These are phyloP conservation scores for Eupeodes luniger DNA, from an alignment of 2,888 invertebrate genomes.

Conservation along the genomic window DNA sequence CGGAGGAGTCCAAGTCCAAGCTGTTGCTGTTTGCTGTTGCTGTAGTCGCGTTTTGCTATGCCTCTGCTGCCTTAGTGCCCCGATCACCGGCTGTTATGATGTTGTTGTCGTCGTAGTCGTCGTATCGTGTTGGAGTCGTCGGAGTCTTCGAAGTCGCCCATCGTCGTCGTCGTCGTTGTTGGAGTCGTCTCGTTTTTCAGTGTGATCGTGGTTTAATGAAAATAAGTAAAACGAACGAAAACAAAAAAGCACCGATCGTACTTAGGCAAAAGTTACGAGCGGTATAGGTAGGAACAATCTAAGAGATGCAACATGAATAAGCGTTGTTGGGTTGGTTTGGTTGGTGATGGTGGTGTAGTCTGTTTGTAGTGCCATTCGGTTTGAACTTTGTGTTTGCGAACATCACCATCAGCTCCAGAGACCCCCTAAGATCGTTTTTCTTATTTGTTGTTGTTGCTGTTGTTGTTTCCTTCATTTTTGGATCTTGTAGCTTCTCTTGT, in stretches of 20 bases:
- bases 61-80: constrained; percentile 75
- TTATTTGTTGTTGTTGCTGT: neutral
- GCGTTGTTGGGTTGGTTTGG: constrained; percentile 52
- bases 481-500: constrained; percentile 22
- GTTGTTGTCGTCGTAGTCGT: constrained; percentile 57
- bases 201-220: constrained; percentile 72
- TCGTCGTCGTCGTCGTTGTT: neutral
- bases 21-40: constrained; percentile 4
- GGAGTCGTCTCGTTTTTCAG: constrained; percentile 66
- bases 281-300: constrained; percentile 33
- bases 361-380: constrained; percentile 55
- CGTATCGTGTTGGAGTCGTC: constrained; percentile 30
- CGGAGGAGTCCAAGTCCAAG: constrained; percentile 76
- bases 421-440: constrained; percentile 47
- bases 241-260: constrained; percentile 49
- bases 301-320: constrained; percentile 67
- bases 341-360: constrained; percentile 33
- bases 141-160: too few relatives aligned
- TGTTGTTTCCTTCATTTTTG: neutral
- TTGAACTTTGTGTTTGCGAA: constrained; percentile 75
- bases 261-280: constrained; percentile 21
- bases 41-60: constrained; percentile 55
- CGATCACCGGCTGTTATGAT: constrained; percentile 75
- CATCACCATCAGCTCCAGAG: constrained; percentile 59
- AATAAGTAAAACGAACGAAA: constrained; percentile 39